These are phyloP conservation scores for Hypomesus transpacificus DNA, from an alignment of 2,113 vertebrate genomes.

Conservation along the genomic window DNA sequence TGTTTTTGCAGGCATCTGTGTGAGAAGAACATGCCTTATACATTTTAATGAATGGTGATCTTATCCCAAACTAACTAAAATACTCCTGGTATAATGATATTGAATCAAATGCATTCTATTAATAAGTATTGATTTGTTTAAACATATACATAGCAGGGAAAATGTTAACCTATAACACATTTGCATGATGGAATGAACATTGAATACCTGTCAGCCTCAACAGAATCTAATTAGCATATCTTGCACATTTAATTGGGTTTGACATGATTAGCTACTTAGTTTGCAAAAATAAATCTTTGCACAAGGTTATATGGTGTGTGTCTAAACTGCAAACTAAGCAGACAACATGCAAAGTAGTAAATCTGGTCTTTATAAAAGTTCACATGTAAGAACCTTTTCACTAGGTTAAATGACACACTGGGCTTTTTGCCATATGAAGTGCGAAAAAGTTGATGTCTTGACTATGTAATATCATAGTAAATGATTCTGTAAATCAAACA, in stretches of 20 bases:
- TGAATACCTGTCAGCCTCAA: constrained; percentile 48
- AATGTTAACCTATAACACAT: constrained; percentile 44
- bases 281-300: constrained; percentile 40
- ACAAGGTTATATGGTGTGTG: constrained; percentile 32
- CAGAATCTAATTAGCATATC: constrained; percentile 52
- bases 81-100: constrained; percentile 1
- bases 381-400: neutral
- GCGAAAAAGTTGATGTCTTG: neutral
- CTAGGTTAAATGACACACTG: neutral
- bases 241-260: constrained; percentile 47
- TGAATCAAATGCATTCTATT: constrained; percentile 32
- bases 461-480: too few relatives aligned
- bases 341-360: constrained; percentile 23
- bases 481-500: neutral
- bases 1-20: neutral
- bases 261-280: constrained; percentile 42
- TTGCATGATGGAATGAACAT: constrained; percentile 51
- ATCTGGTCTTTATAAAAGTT: constrained; percentile 7
- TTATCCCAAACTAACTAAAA: neutral
- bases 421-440: neutral
- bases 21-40: neutral
- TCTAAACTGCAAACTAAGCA: constrained; percentile 33
- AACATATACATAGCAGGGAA: constrained; percentile 39
- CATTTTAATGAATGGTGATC: neutral
- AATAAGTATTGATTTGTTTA: constrained; percentile 42